phyloP scores from a whole-genome alignment of 1,140 invertebrate genomes.

The Ladona fulva region DNA sequence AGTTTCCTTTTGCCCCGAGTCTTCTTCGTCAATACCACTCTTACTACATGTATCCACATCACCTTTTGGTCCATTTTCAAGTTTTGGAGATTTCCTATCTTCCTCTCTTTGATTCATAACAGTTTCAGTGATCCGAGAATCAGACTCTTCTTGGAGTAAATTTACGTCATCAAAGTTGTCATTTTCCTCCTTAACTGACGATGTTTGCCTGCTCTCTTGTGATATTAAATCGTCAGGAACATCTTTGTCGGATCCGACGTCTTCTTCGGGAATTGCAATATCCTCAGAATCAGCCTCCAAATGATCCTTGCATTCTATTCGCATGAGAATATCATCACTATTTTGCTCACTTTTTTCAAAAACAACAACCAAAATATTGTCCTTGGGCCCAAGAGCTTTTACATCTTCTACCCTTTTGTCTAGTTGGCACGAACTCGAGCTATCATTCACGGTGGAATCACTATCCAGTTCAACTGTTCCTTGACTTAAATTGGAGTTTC shows the following conservation, averaged over 20 bases:
- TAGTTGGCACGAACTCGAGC: background rate
- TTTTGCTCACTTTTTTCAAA: background rate
- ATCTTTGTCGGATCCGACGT: background rate
- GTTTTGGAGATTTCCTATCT: background rate
- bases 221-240: constrained; percentile 16
- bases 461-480: background rate
- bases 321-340: background rate
- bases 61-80: constrained; percentile 27
- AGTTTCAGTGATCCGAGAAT: background rate
- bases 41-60: constrained; percentile 43
- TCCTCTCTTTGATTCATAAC: background rate
- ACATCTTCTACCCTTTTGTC: background rate
- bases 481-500: background rate
- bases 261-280: constrained; percentile 1
- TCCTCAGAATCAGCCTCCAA: constrained; percentile 10
- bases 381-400: background rate
- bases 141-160: background rate
- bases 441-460: background rate
- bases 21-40: constrained; percentile 45
- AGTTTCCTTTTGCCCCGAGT: constrained; percentile 22
- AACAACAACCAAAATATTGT: background rate
- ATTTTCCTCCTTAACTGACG: constrained; percentile 32
- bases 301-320: background rate
- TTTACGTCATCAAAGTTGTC: background rate
- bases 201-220: constrained; percentile 24